Base-by-base conservation (phyloP, 2,888 invertebrate genomes). In the Siphonodentalium dalli region DNA sequence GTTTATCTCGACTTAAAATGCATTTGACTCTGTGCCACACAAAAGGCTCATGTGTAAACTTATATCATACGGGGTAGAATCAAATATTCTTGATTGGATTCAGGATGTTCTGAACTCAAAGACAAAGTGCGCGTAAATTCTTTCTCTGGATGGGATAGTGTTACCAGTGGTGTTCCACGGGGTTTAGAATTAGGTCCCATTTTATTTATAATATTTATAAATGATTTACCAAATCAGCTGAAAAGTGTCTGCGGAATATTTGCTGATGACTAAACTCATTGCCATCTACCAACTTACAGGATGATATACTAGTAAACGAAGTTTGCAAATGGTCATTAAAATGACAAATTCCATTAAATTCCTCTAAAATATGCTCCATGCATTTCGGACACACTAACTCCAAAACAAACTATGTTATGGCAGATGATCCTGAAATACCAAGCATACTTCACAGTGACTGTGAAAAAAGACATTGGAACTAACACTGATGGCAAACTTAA, bases 161-260 rank as follows among this genome's bases (percentile, higher is more conserved):
- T 48, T 29, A 40, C 33, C 15, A 27, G 27, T 20, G 48, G 40
- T 23, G 31, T 48, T 18, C 48, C 39, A 13, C 48, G 40, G n/a
- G n/a, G 48, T 7, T 48, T 33, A n/a, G 33, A 40, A 3, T 23
- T 48, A 9, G 48, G 48, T 15, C 48, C 48, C 20, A 28, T 48
- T 4, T 33, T 43, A 23, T 43, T 43, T 20, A 43, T 31, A 8
- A 4, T 43, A 20, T 43, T 27, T 29, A 33, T 43, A 7, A 46
- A 46, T 23, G 46, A 43, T n/a, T 18, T 43, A 20, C 43, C 43
- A 13, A 34, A 29, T 8, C 9, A 23, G 31, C n/a, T 33, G 2
- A 43, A 43, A 11, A 20, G 27, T 20, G 27, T 24, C 21, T 43
- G 43, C 33, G 21, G 24, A 11, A 18, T 43, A 8, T 43, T 43